Evolutionary conservation across 2,888 invertebrate genomes (phyloP).

Genomic region (Incurvaria masculella): DNA sequence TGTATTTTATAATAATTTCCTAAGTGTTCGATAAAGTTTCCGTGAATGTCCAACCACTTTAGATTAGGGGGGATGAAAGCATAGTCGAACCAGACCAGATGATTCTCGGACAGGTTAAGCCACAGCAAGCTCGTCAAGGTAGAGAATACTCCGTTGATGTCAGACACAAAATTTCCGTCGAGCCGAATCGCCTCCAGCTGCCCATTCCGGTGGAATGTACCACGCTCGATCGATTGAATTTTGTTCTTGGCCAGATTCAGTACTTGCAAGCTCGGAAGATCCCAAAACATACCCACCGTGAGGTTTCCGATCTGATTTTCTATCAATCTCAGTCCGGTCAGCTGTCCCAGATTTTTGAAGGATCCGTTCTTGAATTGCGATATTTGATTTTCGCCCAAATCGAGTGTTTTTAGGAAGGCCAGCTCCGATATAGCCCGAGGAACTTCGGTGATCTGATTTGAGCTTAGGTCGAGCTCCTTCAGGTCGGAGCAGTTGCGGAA

Average conservation of each 20-base stretch:
- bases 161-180: conserved; percentile 83
- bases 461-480: conserved; percentile 85
- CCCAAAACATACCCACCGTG: conserved; percentile 84
- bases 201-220: conserved; percentile 79
- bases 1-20: conserved; percentile 87
- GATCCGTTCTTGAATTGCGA: conserved; percentile 78
- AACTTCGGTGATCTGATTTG: conserved; percentile 76
- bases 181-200: conserved; percentile 84
- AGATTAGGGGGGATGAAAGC: conserved; percentile 85
- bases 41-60: conserved; percentile 87
- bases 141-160: conserved; percentile 87
- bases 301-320: conserved; percentile 88
- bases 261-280: conserved; percentile 77
- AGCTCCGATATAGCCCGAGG: conserved; percentile 83
- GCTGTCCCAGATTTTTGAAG: conserved; percentile 78
- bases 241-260: conserved; percentile 89
- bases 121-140: conserved; percentile 78
- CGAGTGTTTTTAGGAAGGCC: conserved; percentile 81
- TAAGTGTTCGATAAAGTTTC: conserved; percentile 82
- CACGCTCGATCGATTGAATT: conserved; percentile 79
- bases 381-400: conserved; percentile 90
- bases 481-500: conserved; percentile 86
- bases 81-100: conserved; percentile 90
- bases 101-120: conserved; percentile 88
- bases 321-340: conserved; percentile 84